A percentile compares a stretch with the other conserved stretches of the same genome.
Conservation (phyloP, 2,888 invertebrate genomes). For the Thecophora atra region DNA sequence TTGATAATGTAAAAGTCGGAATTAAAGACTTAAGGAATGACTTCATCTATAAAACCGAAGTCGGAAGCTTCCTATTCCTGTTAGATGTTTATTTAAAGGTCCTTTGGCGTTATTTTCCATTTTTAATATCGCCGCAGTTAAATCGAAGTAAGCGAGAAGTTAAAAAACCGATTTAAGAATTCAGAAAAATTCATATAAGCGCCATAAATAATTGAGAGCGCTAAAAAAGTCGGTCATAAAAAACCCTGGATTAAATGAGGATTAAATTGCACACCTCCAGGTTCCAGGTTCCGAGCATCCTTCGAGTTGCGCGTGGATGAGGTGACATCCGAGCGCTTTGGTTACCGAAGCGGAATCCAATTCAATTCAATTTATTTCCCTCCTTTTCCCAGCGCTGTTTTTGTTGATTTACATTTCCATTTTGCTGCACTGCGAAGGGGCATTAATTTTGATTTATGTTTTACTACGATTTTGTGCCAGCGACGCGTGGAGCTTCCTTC, state of each 20-base stretch:
- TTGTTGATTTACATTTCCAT: slow-evolving; percentile 2
- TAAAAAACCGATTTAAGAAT: background rate
- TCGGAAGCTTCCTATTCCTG: no score
- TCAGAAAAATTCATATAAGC: background rate
- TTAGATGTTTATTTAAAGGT: no score
- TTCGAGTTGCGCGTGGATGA: background rate
- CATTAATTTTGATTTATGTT: slow-evolving; percentile 20
- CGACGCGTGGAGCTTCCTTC: background rate
- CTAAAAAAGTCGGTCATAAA: background rate
- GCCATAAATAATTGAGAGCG: background rate
- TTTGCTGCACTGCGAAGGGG: background rate
- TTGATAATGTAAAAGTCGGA: background rate
- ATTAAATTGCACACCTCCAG: background rate
- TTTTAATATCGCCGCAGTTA: no score
- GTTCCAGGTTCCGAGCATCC: background rate
- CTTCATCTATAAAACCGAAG: no score
- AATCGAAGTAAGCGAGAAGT: background rate
- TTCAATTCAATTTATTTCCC: background rate
- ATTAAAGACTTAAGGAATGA: background rate
- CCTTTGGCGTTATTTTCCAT: no score
- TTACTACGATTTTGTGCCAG: background rate
- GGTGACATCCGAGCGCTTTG: background rate
- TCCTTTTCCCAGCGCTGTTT: background rate
- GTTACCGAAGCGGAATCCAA: background rate
- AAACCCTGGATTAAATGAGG: no score